Percentiles rank a stretch among this genome's conserved stretches.
These are phyloP conservation scores for Xestia xanthographa DNA, from an alignment of 2,888 invertebrate species.

Conservation along the genomic window DNA sequence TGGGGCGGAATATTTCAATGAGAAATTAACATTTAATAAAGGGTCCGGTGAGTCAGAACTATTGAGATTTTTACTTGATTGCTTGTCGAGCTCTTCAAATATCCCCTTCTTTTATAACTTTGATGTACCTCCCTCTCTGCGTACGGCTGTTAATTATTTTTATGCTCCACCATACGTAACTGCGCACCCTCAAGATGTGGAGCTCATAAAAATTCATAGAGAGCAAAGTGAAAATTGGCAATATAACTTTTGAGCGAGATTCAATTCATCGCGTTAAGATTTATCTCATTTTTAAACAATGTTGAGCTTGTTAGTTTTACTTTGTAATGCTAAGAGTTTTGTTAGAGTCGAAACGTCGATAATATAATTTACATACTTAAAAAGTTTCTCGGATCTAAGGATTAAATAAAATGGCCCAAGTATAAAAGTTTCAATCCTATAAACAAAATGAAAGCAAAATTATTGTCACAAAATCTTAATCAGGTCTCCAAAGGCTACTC, in stretches of 20 bases:
- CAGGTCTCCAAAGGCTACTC: slow-evolving; percentile 50
- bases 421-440: slow-evolving; percentile 2
- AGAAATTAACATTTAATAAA: slow-evolving; percentile 90
- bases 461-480: slow-evolving; percentile 40
- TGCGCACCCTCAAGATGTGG: slow-evolving; percentile 83
- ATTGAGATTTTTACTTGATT: slow-evolving; percentile 90
- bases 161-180: slow-evolving; percentile 85
- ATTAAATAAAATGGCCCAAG: background rate
- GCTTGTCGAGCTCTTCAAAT: slow-evolving; percentile 89
- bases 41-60: slow-evolving; percentile 88
- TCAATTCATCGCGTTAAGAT: slow-evolving; percentile 68
- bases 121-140: slow-evolving; percentile 84
- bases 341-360: background rate
- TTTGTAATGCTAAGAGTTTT: slow-evolving; percentile 36
- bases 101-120: slow-evolving; percentile 88
- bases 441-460: slow-evolving; percentile 34
- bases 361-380: background rate
- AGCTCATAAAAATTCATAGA: slow-evolving; percentile 87
- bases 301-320: slow-evolving; percentile 23
- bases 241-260: slow-evolving; percentile 75
- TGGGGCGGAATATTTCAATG: slow-evolving; percentile 89
- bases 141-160: slow-evolving; percentile 88
- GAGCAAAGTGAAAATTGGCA: slow-evolving; percentile 80
- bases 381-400: background rate
- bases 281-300: slow-evolving; percentile 64